Evolutionary conservation across 2,888 invertebrate species (phyloP).

Genomic region (Mellilla xanthometata): DNA sequence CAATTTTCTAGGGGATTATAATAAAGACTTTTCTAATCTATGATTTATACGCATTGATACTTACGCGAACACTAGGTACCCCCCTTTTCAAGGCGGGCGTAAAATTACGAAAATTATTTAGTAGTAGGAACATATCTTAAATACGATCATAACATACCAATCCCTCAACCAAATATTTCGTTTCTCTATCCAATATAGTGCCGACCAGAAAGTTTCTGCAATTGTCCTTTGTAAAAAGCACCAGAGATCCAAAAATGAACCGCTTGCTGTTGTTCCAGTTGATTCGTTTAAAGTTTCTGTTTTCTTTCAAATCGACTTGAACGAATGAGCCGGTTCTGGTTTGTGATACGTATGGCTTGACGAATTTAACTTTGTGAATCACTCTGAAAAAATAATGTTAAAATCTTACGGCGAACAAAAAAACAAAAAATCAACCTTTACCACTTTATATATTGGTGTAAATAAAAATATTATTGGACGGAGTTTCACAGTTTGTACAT

Average conservation of each 20-base stretch:
- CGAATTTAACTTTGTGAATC: conserved; percentile 65
- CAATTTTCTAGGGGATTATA: too few relatives aligned
- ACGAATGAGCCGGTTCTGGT: conserved; percentile 59
- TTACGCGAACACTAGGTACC: too few relatives aligned
- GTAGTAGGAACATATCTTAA: too few relatives aligned
- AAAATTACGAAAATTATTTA: too few relatives aligned
- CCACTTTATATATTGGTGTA: too few relatives aligned
- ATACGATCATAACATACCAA: conserved; percentile 49
- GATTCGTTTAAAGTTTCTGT: conserved; percentile 53
- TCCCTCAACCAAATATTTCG: conserved; percentile 47
- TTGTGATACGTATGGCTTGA: conserved; percentile 53
- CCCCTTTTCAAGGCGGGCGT: too few relatives aligned
- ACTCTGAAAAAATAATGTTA: conserved; percentile 48
- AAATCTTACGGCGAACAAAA: too few relatives aligned
- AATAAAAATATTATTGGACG: too few relatives aligned
- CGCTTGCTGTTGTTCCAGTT: conserved; percentile 75
- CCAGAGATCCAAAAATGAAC: conserved; percentile 86
- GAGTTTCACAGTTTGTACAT: too few relatives aligned
- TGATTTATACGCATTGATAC: too few relatives aligned
- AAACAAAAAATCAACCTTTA: too few relatives aligned
- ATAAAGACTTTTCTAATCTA: too few relatives aligned
- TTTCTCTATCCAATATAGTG: conserved; percentile 83
- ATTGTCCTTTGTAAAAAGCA: conserved; percentile 87
- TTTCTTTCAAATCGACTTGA: conserved; percentile 46
- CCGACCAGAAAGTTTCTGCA: conserved; percentile 86